Base-by-base conservation (phyloP, 2,888 invertebrate genomes). In the Netelia melanura region DNA sequence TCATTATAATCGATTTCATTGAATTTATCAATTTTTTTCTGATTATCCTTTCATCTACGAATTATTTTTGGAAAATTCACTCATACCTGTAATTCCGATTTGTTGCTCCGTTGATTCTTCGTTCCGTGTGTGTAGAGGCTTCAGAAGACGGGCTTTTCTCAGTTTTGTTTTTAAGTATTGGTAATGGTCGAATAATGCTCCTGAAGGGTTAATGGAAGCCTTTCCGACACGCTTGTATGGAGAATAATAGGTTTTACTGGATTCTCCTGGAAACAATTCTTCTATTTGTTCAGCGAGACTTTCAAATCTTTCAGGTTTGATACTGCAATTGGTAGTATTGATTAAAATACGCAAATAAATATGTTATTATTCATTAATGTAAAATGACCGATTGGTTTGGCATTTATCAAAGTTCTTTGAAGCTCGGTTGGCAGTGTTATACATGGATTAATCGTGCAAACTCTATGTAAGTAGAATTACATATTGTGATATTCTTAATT, bases 111-210 rank as follows among this genome's bases (percentile, higher is more conserved):
- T 14, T 52, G 21, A 14, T 64, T 38, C 30, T 6, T 67, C 44
- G 21, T 67, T 21, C 8, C 44, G 65, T 67, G 21, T 21, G 44
- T 43, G 64, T 64, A 23, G 23, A 64, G 64, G 65, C 9, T 17
- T 65, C n/a, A 65, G 65, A 65, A 65, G n/a, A 67, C 3, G n/a
- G 44, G 21, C 21, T 67, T 67, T 67, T 67, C 65, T 67, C 10
- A 67, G 44, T 67, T 67, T 67, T 21, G 44, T 17, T 44, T 62
- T 62, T 30, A 62, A 30, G 38, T 62, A 62, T 62, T 62, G 62
- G 5, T 62, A 62, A 14, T 62, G 62, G 8, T 62, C 62, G 14
- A 62, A 62, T 38, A 62, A 62, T 14, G 62, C 30, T 62, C 62
- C 30, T 30, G 62, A 62, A 62, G 62, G 62, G 30, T 62, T 62